Evolutionary conservation across 2,797 vertebrate species (phyloP), one percentile per base, ranked within the genome.

Genomic region (Carcharodon carcharias): DNA sequence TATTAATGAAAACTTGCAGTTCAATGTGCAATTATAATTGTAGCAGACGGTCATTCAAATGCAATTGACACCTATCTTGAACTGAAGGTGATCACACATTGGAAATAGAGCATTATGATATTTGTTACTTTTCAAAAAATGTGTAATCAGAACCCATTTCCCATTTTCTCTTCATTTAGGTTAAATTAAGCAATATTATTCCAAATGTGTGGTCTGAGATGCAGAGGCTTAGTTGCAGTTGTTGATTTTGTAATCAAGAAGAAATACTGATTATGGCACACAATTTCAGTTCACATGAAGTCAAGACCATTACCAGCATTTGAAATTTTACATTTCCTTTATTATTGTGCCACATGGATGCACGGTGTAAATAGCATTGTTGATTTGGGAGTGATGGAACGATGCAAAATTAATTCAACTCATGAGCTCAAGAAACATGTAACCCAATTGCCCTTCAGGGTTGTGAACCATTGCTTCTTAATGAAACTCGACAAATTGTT

Each of bases 401-500:
- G 31, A 95, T 95, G 67, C 67, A 95, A 95, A 95, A 95, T 95
- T 71, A 95, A 71, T 31, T 73, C 12, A 50, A 56, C 50, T 95
- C 67, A 45, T 95, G 65, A 71, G 23, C 26, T 95, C 45, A 95
- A 50, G 93, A 95, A 94, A 31, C 67, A 73, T 65, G 28, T 45
- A 94, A 94, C 92, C 63, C 35, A 67, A 67, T 65, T 65, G 65
- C 26, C 94, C 69, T 95, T 95, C 69, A 71, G 94, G 28, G 14
- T 71, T 35, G 40, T 95, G 92, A 95, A 40, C 21, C 18, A 63
- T 65, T 18, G 8, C 11, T 67, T 95, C 65, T 28, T 14, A 45
- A 93, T 31, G 67, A 95, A 69, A 45, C 14, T 88, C 26, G 26
- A 50, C n/a, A 28, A 95, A 95, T 69, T 45, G 65, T 50, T 95